Percentiles rank a stretch among this genome's conserved stretches.
Conservation (phyloP, 2,113 vertebrate species). For the Brevimyrus niger region DNA sequence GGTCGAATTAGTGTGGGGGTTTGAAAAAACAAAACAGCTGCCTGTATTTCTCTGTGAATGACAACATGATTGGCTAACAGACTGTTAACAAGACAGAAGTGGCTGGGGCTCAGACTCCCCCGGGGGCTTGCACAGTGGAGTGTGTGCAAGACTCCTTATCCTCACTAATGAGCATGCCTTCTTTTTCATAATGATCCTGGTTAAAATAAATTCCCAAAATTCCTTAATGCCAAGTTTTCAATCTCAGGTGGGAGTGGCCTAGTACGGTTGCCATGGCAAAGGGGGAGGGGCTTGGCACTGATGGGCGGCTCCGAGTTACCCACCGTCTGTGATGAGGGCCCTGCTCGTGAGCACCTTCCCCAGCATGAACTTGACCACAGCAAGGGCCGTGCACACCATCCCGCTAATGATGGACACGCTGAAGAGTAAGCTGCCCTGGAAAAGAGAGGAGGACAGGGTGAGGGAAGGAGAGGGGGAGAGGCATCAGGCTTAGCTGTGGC, state of each 20-base stretch:
- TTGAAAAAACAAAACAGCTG: neutral
- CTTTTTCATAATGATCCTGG: neutral
- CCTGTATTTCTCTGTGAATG: neutral
- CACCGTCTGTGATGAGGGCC: conserved; percentile 94
- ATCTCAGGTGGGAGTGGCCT: neutral
- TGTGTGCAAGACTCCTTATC: neutral
- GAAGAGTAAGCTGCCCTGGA: conserved; percentile 88
- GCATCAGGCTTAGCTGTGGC: neutral
- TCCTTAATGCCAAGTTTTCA: neutral
- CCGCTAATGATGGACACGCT: conserved; percentile 94
- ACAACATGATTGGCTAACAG: conserved; percentile 8
- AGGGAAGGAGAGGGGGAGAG: neutral
- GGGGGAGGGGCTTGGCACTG: neutral
- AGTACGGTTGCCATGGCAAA: neutral
- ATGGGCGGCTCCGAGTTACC: conserved; percentile 32
- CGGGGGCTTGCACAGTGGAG: neutral
- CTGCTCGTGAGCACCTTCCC: conserved; percentile 91
- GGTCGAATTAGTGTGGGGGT: neutral
- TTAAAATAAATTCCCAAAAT: neutral
- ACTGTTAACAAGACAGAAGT: neutral
- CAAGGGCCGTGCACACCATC: conserved; percentile 77
- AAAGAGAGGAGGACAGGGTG: conserved; percentile 33
- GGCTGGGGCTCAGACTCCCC: neutral
- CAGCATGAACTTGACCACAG: conserved; percentile 90
- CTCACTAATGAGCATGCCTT: neutral